Conservation (phyloP, 1,140 invertebrate genomes). For the Lepidostoma basale region DNA sequence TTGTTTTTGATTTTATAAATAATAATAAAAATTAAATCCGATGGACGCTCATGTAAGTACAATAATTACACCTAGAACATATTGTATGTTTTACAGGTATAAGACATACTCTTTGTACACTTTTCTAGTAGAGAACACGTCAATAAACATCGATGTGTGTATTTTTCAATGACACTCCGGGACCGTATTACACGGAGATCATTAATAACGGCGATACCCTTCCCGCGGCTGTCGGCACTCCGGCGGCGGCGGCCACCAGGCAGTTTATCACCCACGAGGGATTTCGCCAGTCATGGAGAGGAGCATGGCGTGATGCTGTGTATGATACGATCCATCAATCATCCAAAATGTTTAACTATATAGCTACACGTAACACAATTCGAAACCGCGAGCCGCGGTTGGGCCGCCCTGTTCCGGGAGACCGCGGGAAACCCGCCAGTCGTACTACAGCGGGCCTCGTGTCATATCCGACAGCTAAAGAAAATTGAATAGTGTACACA, state of each 20-base stretch:
- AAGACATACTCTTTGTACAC: too few relatives aligned
- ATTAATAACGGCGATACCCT: constrained; percentile 2
- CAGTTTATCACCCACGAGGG: neutral
- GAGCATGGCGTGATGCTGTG: neutral
- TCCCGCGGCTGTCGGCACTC: neutral
- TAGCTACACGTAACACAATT: neutral
- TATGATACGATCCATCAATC: neutral
- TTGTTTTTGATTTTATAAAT: too few relatives aligned
- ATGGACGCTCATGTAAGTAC: too few relatives aligned
- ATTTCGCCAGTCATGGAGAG: constrained; percentile 6
- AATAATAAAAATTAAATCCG: too few relatives aligned
- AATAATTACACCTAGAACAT: too few relatives aligned
- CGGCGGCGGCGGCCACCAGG: neutral
- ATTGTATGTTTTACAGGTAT: too few relatives aligned
- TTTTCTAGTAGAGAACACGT: too few relatives aligned
- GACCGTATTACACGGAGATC: neutral
- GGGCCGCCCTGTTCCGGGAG: neutral
- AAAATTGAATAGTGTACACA: constrained; percentile 6
- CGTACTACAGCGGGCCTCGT: constrained; percentile 9
- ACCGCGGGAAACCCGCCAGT: constrained; percentile 12
- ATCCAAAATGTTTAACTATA: neutral
- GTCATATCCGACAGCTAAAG: neutral
- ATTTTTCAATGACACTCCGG: neutral
- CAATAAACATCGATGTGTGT: neutral
- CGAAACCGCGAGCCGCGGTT: neutral